phyloP scores from a whole-genome alignment of 2,888 invertebrate genomes.

The Adelphocoris suturalis region DNA sequence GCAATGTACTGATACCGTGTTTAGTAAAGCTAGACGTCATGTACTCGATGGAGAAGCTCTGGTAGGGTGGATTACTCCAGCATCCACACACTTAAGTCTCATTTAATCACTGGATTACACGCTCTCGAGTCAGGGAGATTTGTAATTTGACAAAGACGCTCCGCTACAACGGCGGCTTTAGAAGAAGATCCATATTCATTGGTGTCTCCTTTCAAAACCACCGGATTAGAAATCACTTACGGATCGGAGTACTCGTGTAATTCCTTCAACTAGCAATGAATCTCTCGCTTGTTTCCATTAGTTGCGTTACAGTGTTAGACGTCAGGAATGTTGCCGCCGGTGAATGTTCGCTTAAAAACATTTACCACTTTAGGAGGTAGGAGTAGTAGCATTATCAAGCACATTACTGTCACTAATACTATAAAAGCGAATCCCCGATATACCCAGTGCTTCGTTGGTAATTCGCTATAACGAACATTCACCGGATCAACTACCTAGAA shows the following conservation, averaged over 20 bases:
- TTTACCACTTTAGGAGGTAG: too few relatives aligned
- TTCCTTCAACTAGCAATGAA: background rate
- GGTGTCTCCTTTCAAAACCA: background rate
- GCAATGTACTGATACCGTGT: background rate
- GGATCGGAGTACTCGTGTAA: background rate
- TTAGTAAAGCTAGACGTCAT: constrained; percentile 17
- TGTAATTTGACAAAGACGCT: constrained; percentile 46
- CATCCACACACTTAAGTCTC: constrained; percentile 38
- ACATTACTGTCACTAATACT: too few relatives aligned
- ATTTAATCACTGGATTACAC: constrained; percentile 51
- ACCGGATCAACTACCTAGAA: too few relatives aligned
- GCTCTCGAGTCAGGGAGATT: constrained; percentile 8
- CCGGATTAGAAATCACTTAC: constrained; percentile 22
- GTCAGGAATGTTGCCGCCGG: background rate
- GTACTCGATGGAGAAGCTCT: background rate
- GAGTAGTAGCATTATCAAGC: too few relatives aligned
- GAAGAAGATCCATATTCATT: constrained; percentile 22
- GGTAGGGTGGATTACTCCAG: constrained; percentile 34
- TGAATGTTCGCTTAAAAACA: background rate
- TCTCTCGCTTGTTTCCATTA: background rate
- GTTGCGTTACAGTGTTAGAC: background rate
- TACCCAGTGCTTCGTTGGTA: too few relatives aligned
- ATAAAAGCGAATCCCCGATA: too few relatives aligned
- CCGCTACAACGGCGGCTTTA: background rate
- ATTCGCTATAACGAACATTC: too few relatives aligned